These are phyloP conservation scores for Poecilus cupreus DNA, from an alignment of 2,888 invertebrate genomes.

Conservation along the genomic window DNA sequence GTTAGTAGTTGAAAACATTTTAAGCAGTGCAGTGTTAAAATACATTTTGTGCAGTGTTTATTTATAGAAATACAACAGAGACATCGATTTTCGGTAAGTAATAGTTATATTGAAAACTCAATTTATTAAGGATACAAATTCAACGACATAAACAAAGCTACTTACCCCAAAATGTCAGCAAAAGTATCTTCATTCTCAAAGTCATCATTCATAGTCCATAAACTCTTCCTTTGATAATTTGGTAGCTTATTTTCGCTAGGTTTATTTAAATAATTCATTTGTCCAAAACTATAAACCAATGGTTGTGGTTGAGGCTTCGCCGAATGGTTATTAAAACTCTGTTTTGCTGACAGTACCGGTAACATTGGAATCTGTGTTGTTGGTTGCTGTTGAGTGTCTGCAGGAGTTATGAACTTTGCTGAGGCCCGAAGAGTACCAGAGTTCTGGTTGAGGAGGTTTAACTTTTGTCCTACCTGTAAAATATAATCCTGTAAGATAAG, in stretches of 20 bases:
- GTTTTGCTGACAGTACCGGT: slow-evolving; percentile 41
- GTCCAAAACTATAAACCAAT: slow-evolving; percentile 71
- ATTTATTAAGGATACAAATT: neutral
- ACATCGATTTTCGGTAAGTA: no score
- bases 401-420: slow-evolving; percentile 46
- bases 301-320: slow-evolving; percentile 60
- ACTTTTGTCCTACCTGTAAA: slow-evolving; percentile 52
- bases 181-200: slow-evolving; percentile 77
- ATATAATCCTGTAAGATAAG: neutral
- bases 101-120: no score
- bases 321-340: slow-evolving; percentile 59
- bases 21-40: no score
- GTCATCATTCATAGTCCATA: slow-evolving; percentile 67
- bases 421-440: slow-evolving; percentile 36
- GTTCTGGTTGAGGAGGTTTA: slow-evolving; percentile 49
- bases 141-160: no score
- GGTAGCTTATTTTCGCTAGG: slow-evolving; percentile 59
- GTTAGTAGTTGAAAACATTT: no score
- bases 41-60: no score
- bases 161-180: slow-evolving; percentile 84
- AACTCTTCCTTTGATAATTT: slow-evolving; percentile 62
- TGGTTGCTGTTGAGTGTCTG: slow-evolving; percentile 59
- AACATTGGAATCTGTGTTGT: slow-evolving; percentile 52
- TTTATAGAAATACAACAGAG: no score
- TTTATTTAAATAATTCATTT: slow-evolving; percentile 68